Percentiles rank a stretch among this genome's conserved stretches.
phyloP scores from a whole-genome alignment of 1,140 invertebrate species.

The Hylaeus anthracinus region DNA sequence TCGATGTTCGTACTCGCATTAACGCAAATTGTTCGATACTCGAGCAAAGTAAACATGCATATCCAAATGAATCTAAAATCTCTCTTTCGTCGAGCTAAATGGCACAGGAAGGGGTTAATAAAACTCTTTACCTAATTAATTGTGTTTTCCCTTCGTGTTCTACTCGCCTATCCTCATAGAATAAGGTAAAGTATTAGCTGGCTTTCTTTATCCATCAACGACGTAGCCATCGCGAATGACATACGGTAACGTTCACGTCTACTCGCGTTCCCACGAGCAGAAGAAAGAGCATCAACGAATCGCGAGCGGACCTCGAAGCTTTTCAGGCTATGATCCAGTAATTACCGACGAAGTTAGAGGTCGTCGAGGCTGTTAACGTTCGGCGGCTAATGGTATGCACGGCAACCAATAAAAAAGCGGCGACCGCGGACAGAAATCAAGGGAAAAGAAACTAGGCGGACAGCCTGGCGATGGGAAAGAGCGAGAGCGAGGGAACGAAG shows the following conservation, averaged over 20 bases:
- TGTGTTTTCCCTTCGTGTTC: too few species aligned
- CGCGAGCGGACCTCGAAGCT: constrained; percentile 19
- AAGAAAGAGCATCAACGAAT: constrained; percentile 8
- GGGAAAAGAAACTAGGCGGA: constrained; percentile 69
- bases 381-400: constrained; percentile 76
- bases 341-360: constrained; percentile 74
- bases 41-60: too few species aligned
- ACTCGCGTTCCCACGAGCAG: neutral
- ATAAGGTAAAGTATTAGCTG: too few species aligned
- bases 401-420: constrained; percentile 64
- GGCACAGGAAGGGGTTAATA: too few species aligned
- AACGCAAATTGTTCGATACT: too few species aligned
- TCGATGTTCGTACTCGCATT: neutral
- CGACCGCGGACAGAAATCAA: constrained; percentile 70
- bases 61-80: too few species aligned
- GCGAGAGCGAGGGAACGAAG: neutral
- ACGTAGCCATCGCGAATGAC: too few species aligned
- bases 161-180: too few species aligned
- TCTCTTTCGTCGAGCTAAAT: too few species aligned
- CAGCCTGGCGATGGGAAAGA: neutral
- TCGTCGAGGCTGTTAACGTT: constrained; percentile 74
- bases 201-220: too few species aligned
- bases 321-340: constrained; percentile 74
- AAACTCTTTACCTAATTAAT: too few species aligned
- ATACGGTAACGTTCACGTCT: too few species aligned